Base-by-base conservation (phyloP, 2,888 invertebrate genomes). In the Trichacis sp. region DNA sequence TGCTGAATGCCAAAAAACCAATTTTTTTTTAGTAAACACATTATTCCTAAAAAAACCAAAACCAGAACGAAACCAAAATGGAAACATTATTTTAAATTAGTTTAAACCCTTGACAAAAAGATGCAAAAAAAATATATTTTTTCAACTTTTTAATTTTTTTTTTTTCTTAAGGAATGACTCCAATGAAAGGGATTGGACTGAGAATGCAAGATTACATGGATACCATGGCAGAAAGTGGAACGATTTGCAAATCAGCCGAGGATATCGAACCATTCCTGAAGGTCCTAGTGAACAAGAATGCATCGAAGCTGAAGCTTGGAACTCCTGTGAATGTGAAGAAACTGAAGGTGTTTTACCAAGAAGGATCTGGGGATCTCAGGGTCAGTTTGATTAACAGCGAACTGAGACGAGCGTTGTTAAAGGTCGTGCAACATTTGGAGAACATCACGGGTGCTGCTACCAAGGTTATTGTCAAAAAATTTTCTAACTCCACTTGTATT, bases 151-250 rank as follows among this genome's bases (percentile, higher is more conserved):
- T n/a, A n/a, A n/a, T n/a, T n/a, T 49, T 58, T 17, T n/a, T 42
- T 50, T 36, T 2, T 14, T 65, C 71, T 70, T 33, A 9, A 78
- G 91, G 93, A 0, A 88, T 94, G 15, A 91, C 89, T 8, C 85
- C 88, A 1, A 82, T 88, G 49, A 86, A 85, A 65, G 91, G 90
- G 19, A 78, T 87, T 68, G 89, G 92, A 0, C 88, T 92, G 40
- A 87, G 93, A 54, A 89, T 89, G 0, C 90, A 92, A 18, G 76
- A 77, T 57, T 77, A 62, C 46, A 24, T 87, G n/a, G 86, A 89
- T 1, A 90, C 93, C 0, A 95, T 97, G 90, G 91, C 95, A 0
- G 89, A 90, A 14, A 91, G 90, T 0, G 97, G 98, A 0, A 95
- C 97, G 42, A 88, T 96, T 82, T 89, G 92, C 61, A 89, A 92